phyloP scores from a whole-genome alignment of 2,888 invertebrate genomes.

The Lottia gigantea region DNA sequence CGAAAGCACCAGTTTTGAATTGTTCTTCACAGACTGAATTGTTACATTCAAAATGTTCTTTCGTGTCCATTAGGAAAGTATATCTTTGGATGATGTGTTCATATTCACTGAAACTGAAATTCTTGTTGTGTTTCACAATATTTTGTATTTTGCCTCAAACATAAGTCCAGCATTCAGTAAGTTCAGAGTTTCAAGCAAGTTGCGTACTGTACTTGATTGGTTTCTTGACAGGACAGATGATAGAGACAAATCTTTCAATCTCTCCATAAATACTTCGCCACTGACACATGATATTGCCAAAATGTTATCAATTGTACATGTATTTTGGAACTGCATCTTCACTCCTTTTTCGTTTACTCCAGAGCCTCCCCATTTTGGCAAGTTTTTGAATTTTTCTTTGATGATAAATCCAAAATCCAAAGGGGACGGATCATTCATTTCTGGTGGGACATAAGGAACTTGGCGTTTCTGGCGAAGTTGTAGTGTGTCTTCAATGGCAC shows the following conservation, averaged over 20 bases:
- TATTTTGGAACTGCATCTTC: background rate
- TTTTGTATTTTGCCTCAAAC: background rate
- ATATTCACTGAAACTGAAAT: background rate
- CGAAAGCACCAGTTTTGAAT: background rate
- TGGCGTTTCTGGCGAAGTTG: background rate
- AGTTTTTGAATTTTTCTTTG: background rate
- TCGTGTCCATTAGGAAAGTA: background rate
- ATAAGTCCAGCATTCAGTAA: background rate
- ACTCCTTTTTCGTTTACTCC: background rate
- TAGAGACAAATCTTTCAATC: background rate
- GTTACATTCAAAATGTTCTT: background rate
- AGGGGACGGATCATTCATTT: background rate
- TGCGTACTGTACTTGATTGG: background rate
- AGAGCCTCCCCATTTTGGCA: background rate
- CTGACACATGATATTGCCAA: background rate
- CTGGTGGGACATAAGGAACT: background rate
- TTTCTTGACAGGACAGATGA: background rate
- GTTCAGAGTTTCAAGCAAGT: background rate
- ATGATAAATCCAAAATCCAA: background rate
- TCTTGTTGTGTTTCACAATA: background rate
- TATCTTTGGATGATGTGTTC: background rate
- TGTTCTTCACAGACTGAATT: background rate
- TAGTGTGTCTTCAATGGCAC: background rate
- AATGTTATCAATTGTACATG: background rate
- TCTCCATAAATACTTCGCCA: background rate